These are phyloP conservation scores for Myotis davidii DNA, from an alignment of 2,113 vertebrate genomes.

Conservation along the genomic window DNA sequence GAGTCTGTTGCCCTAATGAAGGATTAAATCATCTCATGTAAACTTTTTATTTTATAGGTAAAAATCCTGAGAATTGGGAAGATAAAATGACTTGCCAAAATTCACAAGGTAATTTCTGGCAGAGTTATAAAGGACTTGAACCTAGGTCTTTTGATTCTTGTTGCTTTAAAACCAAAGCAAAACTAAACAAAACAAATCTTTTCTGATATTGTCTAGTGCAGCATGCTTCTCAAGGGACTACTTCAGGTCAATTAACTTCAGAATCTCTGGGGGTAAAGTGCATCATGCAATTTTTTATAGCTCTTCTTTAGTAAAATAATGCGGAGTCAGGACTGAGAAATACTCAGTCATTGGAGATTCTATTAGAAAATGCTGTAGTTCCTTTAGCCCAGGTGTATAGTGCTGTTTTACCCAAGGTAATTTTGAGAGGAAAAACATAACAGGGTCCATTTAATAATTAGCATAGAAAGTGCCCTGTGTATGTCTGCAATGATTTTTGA, in stretches of 20 bases:
- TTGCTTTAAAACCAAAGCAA: background rate
- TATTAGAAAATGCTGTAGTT: background rate
- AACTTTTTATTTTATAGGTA: conserved; percentile 13
- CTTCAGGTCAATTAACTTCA: background rate
- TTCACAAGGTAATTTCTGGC: conserved; percentile 4
- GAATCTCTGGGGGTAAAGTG: background rate
- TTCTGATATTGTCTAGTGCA: background rate
- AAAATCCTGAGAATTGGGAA: background rate
- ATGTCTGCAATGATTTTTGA: background rate
- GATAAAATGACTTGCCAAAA: background rate
- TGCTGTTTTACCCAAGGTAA: background rate
- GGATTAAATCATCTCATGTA: background rate
- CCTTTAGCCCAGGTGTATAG: background rate
- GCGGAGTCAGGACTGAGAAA: background rate
- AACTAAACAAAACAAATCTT: background rate
- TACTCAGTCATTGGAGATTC: background rate
- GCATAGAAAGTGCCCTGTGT: background rate
- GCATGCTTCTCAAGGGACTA: background rate
- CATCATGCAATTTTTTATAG: background rate
- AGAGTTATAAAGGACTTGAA: background rate
- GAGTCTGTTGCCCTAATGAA: background rate
- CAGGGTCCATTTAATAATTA: conserved; percentile 13
- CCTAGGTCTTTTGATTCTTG: background rate
- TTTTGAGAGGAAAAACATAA: background rate
- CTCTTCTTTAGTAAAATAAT: background rate